Conservation (phyloP, 2,113 vertebrate genomes). For the Syrrhaptes paradoxus region DNA sequence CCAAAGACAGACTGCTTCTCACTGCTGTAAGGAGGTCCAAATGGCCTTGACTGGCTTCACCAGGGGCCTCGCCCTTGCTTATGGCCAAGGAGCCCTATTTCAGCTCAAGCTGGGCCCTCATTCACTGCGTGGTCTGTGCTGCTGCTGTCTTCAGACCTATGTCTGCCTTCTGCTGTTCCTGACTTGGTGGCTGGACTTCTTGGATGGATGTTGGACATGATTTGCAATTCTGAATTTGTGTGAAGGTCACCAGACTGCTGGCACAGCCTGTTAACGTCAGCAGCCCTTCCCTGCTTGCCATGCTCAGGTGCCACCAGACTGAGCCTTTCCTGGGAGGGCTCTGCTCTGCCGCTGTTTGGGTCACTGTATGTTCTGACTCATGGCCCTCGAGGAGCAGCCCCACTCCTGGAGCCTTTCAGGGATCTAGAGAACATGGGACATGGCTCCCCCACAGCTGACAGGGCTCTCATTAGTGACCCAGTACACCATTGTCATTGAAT, state of each 20-base stretch:
- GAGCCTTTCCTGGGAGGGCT: neutral
- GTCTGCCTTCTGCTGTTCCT: neutral
- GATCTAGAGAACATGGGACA: neutral
- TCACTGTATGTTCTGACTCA: neutral
- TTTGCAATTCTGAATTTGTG: neutral
- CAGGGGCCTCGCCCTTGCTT: neutral
- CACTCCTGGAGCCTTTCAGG: neutral
- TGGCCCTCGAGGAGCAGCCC: accelerated
- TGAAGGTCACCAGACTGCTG: neutral
- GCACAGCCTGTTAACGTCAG: neutral
- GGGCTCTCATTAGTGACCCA: neutral
- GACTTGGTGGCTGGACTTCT: neutral
- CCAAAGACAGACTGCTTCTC: neutral
- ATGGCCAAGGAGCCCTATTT: neutral
- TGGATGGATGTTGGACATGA: neutral
- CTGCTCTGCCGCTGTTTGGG: neutral
- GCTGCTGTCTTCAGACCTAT: neutral
- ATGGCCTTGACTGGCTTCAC: neutral
- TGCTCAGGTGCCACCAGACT: neutral
- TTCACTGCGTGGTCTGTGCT: neutral
- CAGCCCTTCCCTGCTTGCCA: neutral
- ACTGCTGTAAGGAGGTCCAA: neutral
- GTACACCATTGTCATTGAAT: neutral
- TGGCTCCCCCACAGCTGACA: neutral
- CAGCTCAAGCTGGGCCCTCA: neutral